Percentiles rank a stretch among this genome's conserved stretches.
Conservation (phyloP, 2,797 vertebrate species). For the Chelonia mydas region DNA sequence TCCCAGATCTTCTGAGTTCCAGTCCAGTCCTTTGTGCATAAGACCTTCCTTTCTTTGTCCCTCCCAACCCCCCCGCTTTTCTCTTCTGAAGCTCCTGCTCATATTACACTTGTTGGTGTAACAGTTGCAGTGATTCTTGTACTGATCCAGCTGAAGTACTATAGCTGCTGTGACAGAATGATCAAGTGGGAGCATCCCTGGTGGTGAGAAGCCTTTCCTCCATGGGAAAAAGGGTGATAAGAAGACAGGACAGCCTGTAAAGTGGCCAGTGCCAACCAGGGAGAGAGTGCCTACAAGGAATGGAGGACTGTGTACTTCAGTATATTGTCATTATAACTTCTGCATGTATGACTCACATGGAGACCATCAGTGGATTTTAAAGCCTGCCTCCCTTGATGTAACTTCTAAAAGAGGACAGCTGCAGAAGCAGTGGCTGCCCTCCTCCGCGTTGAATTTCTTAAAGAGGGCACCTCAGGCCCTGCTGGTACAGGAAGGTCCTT, state of each 20-base stretch:
- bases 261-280: neutral
- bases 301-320: neutral
- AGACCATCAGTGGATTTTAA: neutral
- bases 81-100: neutral
- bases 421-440: neutral
- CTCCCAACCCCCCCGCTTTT: neutral
- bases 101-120: neutral
- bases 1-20: neutral
- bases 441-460: fast-evolving
- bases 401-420: neutral
- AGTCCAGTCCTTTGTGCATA: neutral
- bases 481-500: neutral
- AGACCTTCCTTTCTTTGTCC: neutral
- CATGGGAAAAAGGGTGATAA: neutral
- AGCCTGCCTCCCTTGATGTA: neutral
- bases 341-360: neutral
- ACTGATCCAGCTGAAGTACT: neutral
- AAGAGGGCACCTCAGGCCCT: neutral
- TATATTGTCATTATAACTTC: neutral
- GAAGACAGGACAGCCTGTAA: neutral
- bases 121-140: neutral
- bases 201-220: neutral
- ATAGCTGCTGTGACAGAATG: neutral
- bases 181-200: neutral
- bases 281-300: neutral